These are phyloP conservation scores for Sylvicola fuscatus DNA, from an alignment of 2,888 invertebrate species.

Conservation along the genomic window DNA sequence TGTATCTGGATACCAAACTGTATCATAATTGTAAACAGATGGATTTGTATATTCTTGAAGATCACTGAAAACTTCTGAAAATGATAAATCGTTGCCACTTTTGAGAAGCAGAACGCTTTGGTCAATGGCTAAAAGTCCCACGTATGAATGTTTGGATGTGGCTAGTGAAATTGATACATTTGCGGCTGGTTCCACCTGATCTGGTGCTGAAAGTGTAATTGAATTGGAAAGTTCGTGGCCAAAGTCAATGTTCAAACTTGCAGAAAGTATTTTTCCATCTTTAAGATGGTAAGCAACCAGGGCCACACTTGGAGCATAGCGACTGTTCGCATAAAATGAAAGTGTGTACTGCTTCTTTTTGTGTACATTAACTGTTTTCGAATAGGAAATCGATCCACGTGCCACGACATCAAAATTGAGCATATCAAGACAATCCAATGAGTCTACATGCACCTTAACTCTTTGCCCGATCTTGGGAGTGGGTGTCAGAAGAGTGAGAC, in stretches of 20 bases:
- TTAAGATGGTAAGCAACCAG: conserved; percentile 61
- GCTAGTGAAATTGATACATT: conserved; percentile 55
- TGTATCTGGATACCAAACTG: too few species aligned
- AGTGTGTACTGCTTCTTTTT: conserved; percentile 31
- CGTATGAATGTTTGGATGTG: conserved; percentile 68
- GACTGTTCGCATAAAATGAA: conserved; percentile 49
- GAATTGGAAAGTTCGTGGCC: conserved; percentile 61
- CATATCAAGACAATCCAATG: conserved; percentile 50
- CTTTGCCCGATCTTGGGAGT: conserved; percentile 39
- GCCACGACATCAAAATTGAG: conserved; percentile 62
- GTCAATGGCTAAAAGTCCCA: conserved; percentile 76
- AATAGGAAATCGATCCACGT: conserved; percentile 62
- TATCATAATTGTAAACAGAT: conserved; percentile 1
- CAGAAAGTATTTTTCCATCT: conserved; percentile 62
- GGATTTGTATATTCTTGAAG: conserved; percentile 30
- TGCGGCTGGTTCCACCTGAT: conserved; percentile 53
- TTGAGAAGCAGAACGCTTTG: conserved; percentile 56
- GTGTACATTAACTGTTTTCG: conserved; percentile 43
- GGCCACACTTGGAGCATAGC: conserved; percentile 70
- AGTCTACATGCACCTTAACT: conserved; percentile 50
- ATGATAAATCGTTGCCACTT: conserved; percentile 30
- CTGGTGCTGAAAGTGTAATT: conserved; percentile 40
- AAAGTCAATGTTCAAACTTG: conserved; percentile 60
- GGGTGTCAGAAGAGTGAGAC: too few species aligned
- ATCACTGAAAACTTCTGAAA: conserved; percentile 36